These are phyloP conservation scores for Monopterus albus DNA, from an alignment of 2,113 vertebrate genomes.

Conservation along the genomic window DNA sequence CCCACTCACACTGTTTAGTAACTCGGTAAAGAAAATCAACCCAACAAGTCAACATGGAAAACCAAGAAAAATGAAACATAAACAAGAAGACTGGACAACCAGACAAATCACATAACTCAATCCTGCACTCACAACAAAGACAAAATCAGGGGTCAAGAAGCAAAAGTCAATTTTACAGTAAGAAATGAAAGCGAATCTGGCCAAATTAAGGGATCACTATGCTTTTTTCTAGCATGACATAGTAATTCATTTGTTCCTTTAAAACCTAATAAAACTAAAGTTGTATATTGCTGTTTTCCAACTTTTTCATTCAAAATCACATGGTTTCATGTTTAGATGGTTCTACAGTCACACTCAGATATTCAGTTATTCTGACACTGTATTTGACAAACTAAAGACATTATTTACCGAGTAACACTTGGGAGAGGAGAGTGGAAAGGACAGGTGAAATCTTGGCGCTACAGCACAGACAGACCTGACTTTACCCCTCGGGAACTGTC, in stretches of 20 bases:
- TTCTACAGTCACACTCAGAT: too few relatives aligned
- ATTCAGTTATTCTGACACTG: background rate
- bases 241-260: too few relatives aligned
- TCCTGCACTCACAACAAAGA: background rate
- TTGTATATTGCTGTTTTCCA: too few relatives aligned
- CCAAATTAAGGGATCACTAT: too few relatives aligned
- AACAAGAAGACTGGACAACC: background rate
- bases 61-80: background rate
- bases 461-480: constrained; percentile 62
- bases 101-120: constrained; percentile 5
- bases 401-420: constrained; percentile 41
- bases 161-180: background rate
- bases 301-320: too few relatives aligned
- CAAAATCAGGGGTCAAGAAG: background rate
- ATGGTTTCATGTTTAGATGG: too few relatives aligned
- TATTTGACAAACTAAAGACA: constrained; percentile 19
- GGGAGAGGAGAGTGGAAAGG: constrained; percentile 36
- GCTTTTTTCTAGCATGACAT: too few relatives aligned
- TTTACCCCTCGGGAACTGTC: constrained; percentile 34
- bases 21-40: background rate
- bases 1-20: background rate
- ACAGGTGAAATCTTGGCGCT: constrained; percentile 27
- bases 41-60: background rate
- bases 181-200: background rate
- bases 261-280: too few relatives aligned